Conservation (phyloP, 2,113 vertebrate genomes). For the Proteles cristata region DNA sequence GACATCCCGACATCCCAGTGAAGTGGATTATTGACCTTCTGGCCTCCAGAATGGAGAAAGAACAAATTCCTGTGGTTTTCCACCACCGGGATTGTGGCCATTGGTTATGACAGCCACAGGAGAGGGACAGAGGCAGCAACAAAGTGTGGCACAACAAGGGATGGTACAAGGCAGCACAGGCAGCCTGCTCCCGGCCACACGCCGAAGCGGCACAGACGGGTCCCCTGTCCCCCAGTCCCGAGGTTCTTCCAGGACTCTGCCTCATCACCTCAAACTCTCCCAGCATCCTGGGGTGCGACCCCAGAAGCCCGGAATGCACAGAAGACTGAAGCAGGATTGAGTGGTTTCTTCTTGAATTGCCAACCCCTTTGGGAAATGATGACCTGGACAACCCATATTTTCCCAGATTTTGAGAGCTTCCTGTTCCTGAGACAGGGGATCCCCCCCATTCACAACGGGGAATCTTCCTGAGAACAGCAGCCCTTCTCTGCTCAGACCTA, state of each 20-base stretch:
- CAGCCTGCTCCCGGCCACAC: neutral
- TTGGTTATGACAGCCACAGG: neutral
- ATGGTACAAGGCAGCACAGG: neutral
- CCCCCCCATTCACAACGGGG: neutral
- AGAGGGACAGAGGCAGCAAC: neutral
- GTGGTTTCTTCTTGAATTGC: neutral
- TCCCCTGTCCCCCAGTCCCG: neutral
- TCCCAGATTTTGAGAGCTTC: neutral
- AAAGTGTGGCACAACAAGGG: neutral
- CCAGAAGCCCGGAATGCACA: accelerated
- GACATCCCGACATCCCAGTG: neutral
- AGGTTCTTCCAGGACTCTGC: neutral
- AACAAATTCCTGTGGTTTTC: neutral
- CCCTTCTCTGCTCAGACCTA: neutral
- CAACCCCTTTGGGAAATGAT: neutral
- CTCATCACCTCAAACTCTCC: neutral
- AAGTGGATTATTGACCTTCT: neutral
- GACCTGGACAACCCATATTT: neutral
- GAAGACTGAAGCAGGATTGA: neutral
- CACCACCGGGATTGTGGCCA: neutral
- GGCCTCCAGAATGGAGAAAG: neutral
- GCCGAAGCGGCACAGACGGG: too few relatives aligned
- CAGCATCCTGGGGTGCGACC: accelerated
- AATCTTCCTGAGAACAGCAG: neutral
- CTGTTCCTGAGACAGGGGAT: neutral